Conservation (phyloP, 2,888 invertebrate genomes). For the Atherix ibis region DNA sequence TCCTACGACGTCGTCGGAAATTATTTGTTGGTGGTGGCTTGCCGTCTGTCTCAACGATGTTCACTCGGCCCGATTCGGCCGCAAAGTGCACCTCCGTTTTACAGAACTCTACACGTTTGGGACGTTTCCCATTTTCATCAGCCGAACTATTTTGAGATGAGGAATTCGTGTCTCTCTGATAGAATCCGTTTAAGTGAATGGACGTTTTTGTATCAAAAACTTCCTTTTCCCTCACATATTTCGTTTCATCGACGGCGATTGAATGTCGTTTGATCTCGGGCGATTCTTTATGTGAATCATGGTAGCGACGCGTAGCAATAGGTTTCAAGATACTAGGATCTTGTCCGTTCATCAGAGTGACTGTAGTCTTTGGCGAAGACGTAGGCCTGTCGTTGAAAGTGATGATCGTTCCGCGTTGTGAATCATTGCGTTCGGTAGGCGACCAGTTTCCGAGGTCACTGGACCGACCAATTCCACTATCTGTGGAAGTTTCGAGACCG, state of each 20-base stretch:
- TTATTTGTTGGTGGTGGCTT: conserved; percentile 74
- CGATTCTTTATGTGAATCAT: conserved; percentile 12
- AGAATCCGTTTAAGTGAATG: conserved; percentile 25
- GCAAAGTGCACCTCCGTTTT: conserved; percentile 81
- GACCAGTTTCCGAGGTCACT: conserved; percentile 44
- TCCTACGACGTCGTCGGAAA: conserved; percentile 51
- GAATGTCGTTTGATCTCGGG: conserved; percentile 35
- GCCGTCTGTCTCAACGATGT: conserved; percentile 75
- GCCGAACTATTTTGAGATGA: conserved; percentile 17
- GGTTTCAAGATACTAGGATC: conserved; percentile 7
- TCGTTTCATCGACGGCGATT: conserved; percentile 41
- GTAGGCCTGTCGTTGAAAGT: conserved; percentile 21
- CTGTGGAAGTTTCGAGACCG: conserved; percentile 58
- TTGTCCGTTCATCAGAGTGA: conserved; percentile 8
- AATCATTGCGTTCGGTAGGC: conserved; percentile 17
- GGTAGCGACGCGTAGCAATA: conserved; percentile 14
- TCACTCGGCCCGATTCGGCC: conserved; percentile 69
- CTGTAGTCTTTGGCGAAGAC: conserved; percentile 7
- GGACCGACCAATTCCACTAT: conserved; percentile 60
- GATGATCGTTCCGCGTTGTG: conserved; percentile 23
- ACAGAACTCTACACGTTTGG: conserved; percentile 65
- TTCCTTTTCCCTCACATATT: conserved; percentile 32
- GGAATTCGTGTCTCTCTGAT: conserved; percentile 10
- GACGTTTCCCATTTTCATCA: conserved; percentile 36
- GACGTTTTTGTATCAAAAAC: conserved; percentile 20